A percentile compares a stretch with the other conserved stretches of the same genome.
phyloP scores from a whole-genome alignment of 2,797 vertebrate genomes.

The Thamnophis elegans region DNA sequence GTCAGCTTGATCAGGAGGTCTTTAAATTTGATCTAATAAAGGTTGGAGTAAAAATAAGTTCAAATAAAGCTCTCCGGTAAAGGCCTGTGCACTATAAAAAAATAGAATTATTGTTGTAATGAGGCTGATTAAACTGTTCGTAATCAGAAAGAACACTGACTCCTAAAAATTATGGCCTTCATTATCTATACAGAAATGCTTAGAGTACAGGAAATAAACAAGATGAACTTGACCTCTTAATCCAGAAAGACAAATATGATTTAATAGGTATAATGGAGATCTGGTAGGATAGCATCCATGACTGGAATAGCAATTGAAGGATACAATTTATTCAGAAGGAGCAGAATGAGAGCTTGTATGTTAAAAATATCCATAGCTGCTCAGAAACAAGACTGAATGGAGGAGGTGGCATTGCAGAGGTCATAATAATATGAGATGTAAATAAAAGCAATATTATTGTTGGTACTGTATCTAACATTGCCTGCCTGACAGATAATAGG shows the following conservation, averaged over 20 bases:
- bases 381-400: neutral
- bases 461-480: neutral
- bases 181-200: neutral
- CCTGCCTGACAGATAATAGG: neutral
- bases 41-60: neutral
- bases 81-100: neutral
- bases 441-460: neutral
- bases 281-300: neutral
- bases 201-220: neutral
- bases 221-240: constrained; percentile 1
- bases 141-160: neutral
- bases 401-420: neutral
- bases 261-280: neutral
- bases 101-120: neutral
- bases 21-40: neutral
- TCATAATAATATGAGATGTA: neutral
- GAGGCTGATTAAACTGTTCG: neutral
- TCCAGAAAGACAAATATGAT: neutral
- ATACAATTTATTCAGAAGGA: neutral
- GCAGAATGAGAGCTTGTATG: neutral
- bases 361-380: neutral
- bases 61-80: neutral
- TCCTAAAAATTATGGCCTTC: neutral
- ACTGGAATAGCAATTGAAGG: neutral
- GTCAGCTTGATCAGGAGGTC: neutral